These are phyloP conservation scores for Muscicapa striata DNA, from an alignment of 2,797 vertebrate species.

Conservation along the genomic window DNA sequence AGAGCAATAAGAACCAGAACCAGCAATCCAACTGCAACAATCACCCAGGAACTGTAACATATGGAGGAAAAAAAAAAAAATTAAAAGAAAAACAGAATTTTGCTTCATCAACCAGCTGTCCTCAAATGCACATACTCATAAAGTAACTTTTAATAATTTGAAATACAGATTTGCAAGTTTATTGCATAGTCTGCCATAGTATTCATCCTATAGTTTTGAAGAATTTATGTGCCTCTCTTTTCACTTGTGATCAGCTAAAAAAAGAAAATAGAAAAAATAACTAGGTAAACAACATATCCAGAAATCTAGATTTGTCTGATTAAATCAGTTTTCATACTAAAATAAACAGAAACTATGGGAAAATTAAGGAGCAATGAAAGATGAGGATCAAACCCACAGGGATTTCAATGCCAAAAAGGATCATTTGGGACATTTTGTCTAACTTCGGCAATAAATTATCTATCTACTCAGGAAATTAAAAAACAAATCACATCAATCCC, in stretches of 20 bases:
- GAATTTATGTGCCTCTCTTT: conserved; percentile 19
- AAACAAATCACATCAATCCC: not conserved
- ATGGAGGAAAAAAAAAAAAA: not conserved
- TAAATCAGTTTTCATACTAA: conserved; percentile 6
- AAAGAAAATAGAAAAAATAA: conserved; percentile 17
- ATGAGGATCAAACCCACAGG: not conserved
- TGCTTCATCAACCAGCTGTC: not conserved
- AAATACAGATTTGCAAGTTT: not conserved
- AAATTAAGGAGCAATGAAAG: not conserved
- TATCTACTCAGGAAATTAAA: not conserved
- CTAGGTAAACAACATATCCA: conserved; percentile 29
- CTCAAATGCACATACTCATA: not conserved
- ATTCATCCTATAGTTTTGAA: not conserved
- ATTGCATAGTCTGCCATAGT: not conserved
- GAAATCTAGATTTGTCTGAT: not conserved
- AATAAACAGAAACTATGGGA: conserved; percentile 29
- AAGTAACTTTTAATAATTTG: not conserved
- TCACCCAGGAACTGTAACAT: conserved; percentile 81
- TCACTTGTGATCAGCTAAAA: not conserved
- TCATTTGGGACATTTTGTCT: not conserved
- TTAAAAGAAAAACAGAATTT: not conserved
- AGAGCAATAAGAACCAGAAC: conserved; percentile 80
- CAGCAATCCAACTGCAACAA: conserved; percentile 80
- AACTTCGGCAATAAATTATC: not conserved
- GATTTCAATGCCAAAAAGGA: not conserved